Percentiles rank a stretch among this genome's conserved stretches.
Conservation (phyloP, 2,113 vertebrate genomes). For the Antigone vipio region DNA sequence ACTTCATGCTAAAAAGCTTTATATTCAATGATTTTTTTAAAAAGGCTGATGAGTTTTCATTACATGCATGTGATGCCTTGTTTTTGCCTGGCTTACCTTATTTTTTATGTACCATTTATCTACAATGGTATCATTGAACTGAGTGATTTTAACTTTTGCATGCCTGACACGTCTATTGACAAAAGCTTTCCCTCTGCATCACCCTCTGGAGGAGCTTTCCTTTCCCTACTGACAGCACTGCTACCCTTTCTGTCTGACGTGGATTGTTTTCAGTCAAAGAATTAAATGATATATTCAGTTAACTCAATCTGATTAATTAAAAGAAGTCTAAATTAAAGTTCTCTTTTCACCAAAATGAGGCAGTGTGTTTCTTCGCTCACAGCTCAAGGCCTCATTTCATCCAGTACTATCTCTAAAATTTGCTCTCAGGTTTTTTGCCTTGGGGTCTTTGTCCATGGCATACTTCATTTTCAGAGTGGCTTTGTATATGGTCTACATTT, state of each 20-base stretch:
- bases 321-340: background rate
- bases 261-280: background rate
- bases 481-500: background rate
- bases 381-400: background rate
- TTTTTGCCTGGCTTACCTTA: background rate
- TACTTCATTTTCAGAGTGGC: background rate
- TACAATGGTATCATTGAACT: background rate
- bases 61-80: background rate
- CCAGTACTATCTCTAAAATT: background rate
- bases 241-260: background rate
- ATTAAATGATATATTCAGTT: background rate
- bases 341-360: background rate
- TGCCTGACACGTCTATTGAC: background rate
- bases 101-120: background rate
- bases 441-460: background rate
- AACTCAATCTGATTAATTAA: background rate
- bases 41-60: background rate
- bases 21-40: background rate
- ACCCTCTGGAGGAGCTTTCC: background rate
- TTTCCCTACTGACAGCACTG: background rate
- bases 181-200: background rate
- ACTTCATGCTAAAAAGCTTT: background rate
- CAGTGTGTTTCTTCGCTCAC: background rate
- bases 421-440: background rate
- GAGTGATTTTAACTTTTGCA: background rate